Evolutionary conservation across 2,797 vertebrate species (phyloP).

Genomic region (Gymnocypris eckloni): DNA sequence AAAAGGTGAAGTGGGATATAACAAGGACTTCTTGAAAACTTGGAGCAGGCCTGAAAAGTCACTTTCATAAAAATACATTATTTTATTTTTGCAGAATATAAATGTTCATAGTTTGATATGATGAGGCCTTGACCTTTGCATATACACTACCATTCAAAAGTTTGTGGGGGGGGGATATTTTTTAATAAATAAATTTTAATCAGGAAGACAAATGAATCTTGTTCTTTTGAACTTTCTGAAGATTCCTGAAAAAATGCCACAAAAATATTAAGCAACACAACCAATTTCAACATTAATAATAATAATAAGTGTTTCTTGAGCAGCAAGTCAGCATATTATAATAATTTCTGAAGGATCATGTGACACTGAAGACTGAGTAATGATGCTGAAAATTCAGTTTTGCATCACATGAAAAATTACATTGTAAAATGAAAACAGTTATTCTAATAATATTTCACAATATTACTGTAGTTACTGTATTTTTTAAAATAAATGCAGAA

Average conservation of each 20-base stretch:
- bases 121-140: neutral
- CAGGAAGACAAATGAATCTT: neutral
- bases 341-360: neutral
- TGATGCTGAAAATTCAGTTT: neutral
- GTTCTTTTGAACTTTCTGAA: neutral
- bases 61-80: neutral
- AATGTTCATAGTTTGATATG: neutral
- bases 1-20: slow-evolving; percentile 53
- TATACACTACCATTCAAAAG: neutral
- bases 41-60: neutral
- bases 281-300: neutral
- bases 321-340: neutral
- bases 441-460: neutral
- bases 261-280: neutral
- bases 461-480: neutral
- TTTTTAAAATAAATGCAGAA: neutral
- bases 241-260: neutral
- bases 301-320: neutral
- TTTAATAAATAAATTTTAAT: neutral
- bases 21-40: neutral
- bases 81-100: neutral
- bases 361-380: no score
- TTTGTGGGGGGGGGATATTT: neutral
- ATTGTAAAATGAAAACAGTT: neutral
- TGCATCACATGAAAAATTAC: neutral